These are phyloP conservation scores for Syndactyla subalaris DNA, from an alignment of 2,797 vertebrate genomes.

Conservation along the genomic window DNA sequence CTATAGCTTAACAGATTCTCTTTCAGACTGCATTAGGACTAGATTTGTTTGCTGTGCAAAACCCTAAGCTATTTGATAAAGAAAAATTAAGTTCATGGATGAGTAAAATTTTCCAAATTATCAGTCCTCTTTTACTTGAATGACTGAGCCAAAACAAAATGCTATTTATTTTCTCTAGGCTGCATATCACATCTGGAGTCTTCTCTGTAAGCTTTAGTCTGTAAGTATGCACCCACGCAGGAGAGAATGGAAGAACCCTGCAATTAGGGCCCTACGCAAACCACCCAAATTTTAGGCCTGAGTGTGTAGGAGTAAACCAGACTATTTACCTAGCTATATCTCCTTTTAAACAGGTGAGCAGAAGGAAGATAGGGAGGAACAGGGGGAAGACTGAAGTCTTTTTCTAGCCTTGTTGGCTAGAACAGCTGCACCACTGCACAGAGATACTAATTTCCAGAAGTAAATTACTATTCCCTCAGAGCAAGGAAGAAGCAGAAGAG, in stretches of 20 bases:
- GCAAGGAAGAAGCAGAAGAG: conserved; percentile 28
- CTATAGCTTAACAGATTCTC: background rate
- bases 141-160: conserved; percentile 12
- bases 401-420: background rate
- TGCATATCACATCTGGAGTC: background rate
- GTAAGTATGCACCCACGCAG: background rate
- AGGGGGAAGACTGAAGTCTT: background rate
- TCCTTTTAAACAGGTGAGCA: conserved; percentile 23
- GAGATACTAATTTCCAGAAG: conserved; percentile 47
- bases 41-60: background rate
- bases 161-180: background rate
- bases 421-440: conserved; percentile 37
- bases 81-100: background rate
- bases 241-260: background rate
- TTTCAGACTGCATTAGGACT: background rate
- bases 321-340: background rate
- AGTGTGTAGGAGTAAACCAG: background rate
- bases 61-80: background rate
- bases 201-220: background rate
- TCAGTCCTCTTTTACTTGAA: background rate
- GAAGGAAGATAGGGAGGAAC: background rate
- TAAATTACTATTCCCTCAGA: conserved; percentile 60
- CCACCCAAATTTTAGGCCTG: background rate
- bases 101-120: background rate
- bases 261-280: background rate